These are phyloP conservation scores for Mormyrops boulengeri DNA, from an alignment of 2,797 vertebrate genomes.

Conservation along the genomic window DNA sequence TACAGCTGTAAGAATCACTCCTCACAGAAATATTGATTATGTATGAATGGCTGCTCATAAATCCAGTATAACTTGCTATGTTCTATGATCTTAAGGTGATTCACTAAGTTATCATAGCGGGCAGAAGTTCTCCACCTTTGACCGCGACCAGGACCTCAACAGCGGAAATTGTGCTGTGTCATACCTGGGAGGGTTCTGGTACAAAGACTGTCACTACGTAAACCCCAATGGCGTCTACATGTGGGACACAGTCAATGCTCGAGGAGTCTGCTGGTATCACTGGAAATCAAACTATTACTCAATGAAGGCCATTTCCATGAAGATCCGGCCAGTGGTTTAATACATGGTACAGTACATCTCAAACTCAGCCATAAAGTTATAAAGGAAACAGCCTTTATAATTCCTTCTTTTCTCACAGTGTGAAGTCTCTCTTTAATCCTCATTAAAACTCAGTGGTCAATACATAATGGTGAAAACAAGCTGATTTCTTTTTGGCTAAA, in stretches of 20 bases:
- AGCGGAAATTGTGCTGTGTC: slow-evolving; percentile 27
- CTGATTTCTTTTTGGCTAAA: neutral
- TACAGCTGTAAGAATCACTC: neutral
- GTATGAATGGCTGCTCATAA: neutral
- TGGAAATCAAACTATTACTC: slow-evolving; percentile 42
- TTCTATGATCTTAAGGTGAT: slow-evolving; percentile 40
- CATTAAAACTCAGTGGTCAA: neutral
- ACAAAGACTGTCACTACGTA: neutral
- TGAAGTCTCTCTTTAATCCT: neutral
- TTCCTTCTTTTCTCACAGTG: neutral
- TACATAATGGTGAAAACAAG: neutral
- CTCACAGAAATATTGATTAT: neutral
- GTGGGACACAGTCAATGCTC: slow-evolving; percentile 27
- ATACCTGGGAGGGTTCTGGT: slow-evolving; percentile 43
- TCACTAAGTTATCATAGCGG: slow-evolving; percentile 33
- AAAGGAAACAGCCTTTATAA: neutral
- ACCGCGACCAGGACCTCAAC: slow-evolving; percentile 39
- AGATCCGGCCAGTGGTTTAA: slow-evolving; percentile 37
- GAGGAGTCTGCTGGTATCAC: slow-evolving; percentile 18
- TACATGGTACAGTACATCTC: neutral
- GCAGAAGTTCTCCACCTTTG: slow-evolving; percentile 40
- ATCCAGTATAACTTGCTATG: neutral
- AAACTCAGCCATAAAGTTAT: neutral
- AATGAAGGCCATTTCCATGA: slow-evolving; percentile 46
- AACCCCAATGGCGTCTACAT: slow-evolving; percentile 47